A percentile compares a stretch with the other conserved stretches of the same genome.
These are phyloP conservation scores for Trachythela sp. DNA, from an alignment of 64 coral and sea anemone species.

Conservation along the genomic window DNA sequence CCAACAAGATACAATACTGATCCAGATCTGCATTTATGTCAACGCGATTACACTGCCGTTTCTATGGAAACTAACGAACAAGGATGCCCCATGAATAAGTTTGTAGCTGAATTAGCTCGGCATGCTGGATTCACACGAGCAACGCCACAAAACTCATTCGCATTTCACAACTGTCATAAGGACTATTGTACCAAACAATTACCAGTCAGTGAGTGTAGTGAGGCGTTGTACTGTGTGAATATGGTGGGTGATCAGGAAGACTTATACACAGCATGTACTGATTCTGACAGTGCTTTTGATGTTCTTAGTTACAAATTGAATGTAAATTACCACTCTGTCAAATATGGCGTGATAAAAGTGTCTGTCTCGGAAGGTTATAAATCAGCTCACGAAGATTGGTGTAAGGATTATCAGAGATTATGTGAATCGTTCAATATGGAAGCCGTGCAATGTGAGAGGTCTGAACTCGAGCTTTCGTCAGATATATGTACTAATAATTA, in stretches of 20 bases:
- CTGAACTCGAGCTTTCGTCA: background rate
- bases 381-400: constrained; percentile 41
- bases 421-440: constrained; percentile 35
- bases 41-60: constrained; percentile 4
- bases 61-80: constrained; percentile 23
- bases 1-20: background rate
- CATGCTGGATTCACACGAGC: constrained; percentile 26
- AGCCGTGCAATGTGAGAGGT: constrained; percentile 19
- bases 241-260: background rate
- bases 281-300: constrained; percentile 13
- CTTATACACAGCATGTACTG: constrained; percentile 31
- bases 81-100: constrained; percentile 26
- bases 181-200: constrained; percentile 10
- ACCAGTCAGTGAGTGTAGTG: constrained; percentile 25
- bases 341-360: constrained; percentile 29
- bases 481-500: background rate
- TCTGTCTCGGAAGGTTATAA: background rate
- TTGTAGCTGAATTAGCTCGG: constrained; percentile 35
- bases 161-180: constrained; percentile 29
- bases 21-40: background rate
- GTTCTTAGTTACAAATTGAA: background rate
- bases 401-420: constrained; percentile 41
- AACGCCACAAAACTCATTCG: constrained; percentile 40
- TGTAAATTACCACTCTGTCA: background rate
- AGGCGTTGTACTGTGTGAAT: constrained; percentile 34